Evolutionary conservation across 2,888 invertebrate genomes (phyloP).

Genomic region (Microctonus hyperodae): DNA sequence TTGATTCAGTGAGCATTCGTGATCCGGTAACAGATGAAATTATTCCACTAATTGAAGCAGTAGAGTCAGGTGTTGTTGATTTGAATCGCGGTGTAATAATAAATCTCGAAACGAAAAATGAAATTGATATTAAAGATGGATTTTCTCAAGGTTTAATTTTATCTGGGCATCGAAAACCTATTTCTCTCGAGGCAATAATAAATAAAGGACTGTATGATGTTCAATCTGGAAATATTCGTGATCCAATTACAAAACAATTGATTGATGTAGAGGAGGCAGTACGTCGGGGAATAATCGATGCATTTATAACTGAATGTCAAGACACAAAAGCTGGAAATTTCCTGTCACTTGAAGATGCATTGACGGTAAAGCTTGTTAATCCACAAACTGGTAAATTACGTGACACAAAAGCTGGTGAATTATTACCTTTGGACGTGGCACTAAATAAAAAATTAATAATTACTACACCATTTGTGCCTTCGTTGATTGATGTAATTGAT

Average conservation of each 20-base stretch:
- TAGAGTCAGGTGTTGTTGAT: slow-evolving; percentile 80
- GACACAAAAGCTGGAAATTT: slow-evolving; percentile 77
- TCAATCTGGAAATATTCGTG: slow-evolving; percentile 74
- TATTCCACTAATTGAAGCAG: slow-evolving; percentile 81
- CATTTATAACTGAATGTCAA: slow-evolving; percentile 81
- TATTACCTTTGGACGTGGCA: slow-evolving; percentile 76
- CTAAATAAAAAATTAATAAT: slow-evolving; percentile 74
- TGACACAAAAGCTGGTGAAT: slow-evolving; percentile 74
- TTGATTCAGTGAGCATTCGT: slow-evolving; percentile 77
- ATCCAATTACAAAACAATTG: slow-evolving; percentile 75
- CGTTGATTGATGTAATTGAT: slow-evolving; percentile 77
- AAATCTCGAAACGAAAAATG: slow-evolving; percentile 73
- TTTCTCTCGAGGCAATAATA: slow-evolving; percentile 81
- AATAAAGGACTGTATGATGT: slow-evolving; percentile 75
- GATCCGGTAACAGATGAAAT: slow-evolving; percentile 78
- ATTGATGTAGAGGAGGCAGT: slow-evolving; percentile 80
- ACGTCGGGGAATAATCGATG: slow-evolving; percentile 80
- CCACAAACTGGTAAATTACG: slow-evolving; percentile 76
- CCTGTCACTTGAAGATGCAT: slow-evolving; percentile 77
- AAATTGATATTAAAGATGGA: slow-evolving; percentile 75
- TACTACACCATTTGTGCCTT: slow-evolving; percentile 75
- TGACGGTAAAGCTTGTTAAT: slow-evolving; percentile 74
- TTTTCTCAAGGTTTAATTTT: slow-evolving; percentile 76
- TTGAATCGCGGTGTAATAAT: slow-evolving; percentile 76
- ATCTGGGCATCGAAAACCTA: slow-evolving; percentile 73